Percentiles rank a stretch among this genome's conserved stretches.
Conservation (phyloP, 2,888 invertebrate genomes). For the Gymnosoma rotundatum region DNA sequence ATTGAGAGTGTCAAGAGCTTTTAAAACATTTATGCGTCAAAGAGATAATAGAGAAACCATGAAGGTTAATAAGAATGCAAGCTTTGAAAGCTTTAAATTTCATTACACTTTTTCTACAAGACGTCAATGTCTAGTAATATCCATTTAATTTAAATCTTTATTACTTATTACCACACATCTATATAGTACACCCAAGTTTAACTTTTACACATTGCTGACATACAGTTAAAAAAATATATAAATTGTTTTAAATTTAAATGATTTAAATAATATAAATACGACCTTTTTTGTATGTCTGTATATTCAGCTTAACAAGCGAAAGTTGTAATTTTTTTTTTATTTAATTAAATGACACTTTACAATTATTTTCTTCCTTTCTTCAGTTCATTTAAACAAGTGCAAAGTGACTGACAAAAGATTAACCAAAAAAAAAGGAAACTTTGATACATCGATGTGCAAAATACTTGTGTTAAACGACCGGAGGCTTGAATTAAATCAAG, state of each 20-base stretch:
- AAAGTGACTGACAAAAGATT: slow-evolving; percentile 25
- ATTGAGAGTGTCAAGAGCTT: too few relatives aligned
- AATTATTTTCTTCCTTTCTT: slow-evolving; percentile 33
- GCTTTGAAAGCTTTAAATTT: too few relatives aligned
- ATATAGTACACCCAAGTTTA: background rate
- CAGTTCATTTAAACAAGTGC: slow-evolving; percentile 55
- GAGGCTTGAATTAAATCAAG: slow-evolving; percentile 39
- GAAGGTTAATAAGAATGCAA: too few relatives aligned
- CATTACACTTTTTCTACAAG: too few relatives aligned
- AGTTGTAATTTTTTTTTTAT: slow-evolving; percentile 55
- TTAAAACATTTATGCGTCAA: too few relatives aligned
- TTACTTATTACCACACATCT: background rate
- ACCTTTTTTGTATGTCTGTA: background rate
- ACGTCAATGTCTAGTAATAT: background rate
- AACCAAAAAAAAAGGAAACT: slow-evolving; percentile 1
- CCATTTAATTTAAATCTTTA: background rate
- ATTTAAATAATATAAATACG: slow-evolving; percentile 8
- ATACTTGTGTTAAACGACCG: slow-evolving; percentile 25
- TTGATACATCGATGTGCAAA: slow-evolving; percentile 42
- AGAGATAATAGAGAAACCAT: too few relatives aligned
- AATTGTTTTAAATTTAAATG: slow-evolving; percentile 14
- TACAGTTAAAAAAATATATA: too few relatives aligned
- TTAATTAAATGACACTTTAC: slow-evolving; percentile 59
- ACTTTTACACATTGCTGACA: slow-evolving; percentile 27
- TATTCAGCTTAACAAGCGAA: slow-evolving; percentile 46